These are phyloP conservation scores for Alentia gelatinosa DNA, from an alignment of 2,888 invertebrate species.

Conservation along the genomic window DNA sequence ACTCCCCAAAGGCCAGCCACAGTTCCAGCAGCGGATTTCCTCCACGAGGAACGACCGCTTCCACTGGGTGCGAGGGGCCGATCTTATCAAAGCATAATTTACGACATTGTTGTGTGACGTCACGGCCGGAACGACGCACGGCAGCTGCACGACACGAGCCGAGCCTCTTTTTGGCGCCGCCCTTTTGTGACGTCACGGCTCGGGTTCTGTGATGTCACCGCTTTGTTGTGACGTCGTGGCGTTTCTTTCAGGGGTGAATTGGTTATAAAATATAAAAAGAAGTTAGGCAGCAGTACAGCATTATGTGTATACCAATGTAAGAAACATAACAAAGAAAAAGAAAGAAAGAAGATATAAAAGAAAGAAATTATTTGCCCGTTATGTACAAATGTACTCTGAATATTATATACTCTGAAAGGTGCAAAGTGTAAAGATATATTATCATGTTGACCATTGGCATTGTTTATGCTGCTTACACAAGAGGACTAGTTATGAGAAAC, in stretches of 20 bases:
- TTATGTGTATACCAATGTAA: neutral
- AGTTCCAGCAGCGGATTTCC: conserved; percentile 18
- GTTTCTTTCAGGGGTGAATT: conserved; percentile 2
- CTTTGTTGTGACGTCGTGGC: conserved; percentile 2
- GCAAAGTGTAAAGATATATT: conserved; percentile 25
- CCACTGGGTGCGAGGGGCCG: conserved; percentile 59
- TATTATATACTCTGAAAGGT: neutral
- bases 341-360: neutral
- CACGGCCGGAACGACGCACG: too few relatives aligned
- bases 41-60: conserved; percentile 10
- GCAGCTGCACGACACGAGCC: neutral
- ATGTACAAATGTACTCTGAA: neutral
- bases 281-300: conserved; percentile 40
- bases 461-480: neutral
- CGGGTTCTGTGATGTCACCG: neutral
- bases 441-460: conserved; percentile 4
- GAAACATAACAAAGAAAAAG: neutral
- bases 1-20: neutral
- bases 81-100: conserved; percentile 55
- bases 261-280: too few relatives aligned
- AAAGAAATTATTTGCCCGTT: neutral
- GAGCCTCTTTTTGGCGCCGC: neutral
- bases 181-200: conserved; percentile 12
- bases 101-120: neutral
- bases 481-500: neutral